Evolutionary conservation across 2,797 vertebrate species (phyloP).

Genomic region (Ctenopoma kingsleyae): DNA sequence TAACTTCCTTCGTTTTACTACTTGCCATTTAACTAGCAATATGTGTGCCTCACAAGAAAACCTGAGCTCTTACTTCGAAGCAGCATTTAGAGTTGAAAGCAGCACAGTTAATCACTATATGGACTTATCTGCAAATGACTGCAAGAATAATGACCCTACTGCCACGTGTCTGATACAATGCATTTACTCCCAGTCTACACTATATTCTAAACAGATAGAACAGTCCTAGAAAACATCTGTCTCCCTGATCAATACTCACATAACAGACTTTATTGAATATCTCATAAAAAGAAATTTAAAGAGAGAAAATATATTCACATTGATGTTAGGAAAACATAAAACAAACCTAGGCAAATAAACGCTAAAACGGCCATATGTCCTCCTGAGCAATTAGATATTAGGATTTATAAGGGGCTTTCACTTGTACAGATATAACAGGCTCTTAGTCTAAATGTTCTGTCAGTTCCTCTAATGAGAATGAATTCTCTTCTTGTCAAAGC

Average conservation of each 20-base stretch:
- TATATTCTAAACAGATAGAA: slow-evolving; percentile 29
- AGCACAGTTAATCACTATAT: background rate
- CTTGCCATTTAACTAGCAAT: background rate
- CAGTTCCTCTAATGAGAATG: slow-evolving; percentile 32
- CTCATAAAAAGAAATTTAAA: slow-evolving; percentile 31
- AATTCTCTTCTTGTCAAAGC: slow-evolving; percentile 32
- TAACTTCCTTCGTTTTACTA: background rate
- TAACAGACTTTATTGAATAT: slow-evolving; percentile 39
- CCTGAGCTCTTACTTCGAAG: background rate
- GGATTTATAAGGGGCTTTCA: slow-evolving; percentile 18
- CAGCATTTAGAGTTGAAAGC: slow-evolving; percentile 1
- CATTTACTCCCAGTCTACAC: slow-evolving; percentile 12
- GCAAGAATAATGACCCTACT: slow-evolving; percentile 26
- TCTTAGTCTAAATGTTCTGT: slow-evolving; percentile 16
- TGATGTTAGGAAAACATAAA: background rate
- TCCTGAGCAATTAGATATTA: slow-evolving; percentile 12
- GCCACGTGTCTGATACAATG: slow-evolving; percentile 18
- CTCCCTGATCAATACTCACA: slow-evolving; percentile 47
- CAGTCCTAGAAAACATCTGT: slow-evolving; percentile 40
- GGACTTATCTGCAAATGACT: slow-evolving; percentile 23
- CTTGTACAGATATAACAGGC: slow-evolving; percentile 31
- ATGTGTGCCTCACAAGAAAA: background rate
- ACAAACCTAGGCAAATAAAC: slow-evolving; percentile 9
- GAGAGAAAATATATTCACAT: background rate
- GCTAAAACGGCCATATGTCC: slow-evolving; percentile 16